Evolutionary conservation across 2,888 invertebrate genomes (phyloP), one percentile per base, ranked within the genome.

Genomic region (Spisula subtruncata): DNA sequence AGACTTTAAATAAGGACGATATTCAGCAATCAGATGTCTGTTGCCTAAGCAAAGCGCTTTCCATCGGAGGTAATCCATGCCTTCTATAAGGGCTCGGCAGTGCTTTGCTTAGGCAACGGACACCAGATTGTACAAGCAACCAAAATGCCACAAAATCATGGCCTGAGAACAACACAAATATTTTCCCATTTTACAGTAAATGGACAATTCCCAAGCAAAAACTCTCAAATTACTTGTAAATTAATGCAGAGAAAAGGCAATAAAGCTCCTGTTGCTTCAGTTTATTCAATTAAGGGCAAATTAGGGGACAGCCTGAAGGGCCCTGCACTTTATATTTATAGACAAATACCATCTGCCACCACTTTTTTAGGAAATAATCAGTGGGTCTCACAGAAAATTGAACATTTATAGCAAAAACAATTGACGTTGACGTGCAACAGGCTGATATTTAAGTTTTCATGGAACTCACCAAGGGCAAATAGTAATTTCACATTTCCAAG

Each of bases 271-370:
- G 85, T 85, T 80, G 56, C 32, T 80, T 56, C 32, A 56, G 54
- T 54, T 80, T 35, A 85, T 80, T 80, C n/a, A 85, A 85, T 85
- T 85, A 54, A 41, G 80, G 35, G 10, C 35, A 56, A n/a, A 85
- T 80, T 29, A 79, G 41, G 32, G 80, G 46, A 54, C 54, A 54
- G 80, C 75, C 80, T 41, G 32, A 85, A 56, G 80, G 85, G 32
- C 18, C 51, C 12, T 75, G 75, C 25, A 75, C 75, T 75, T 32
- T 32, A 75, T 75, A 14, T 75, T 75, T 75, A 75, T 75, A 35
- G 75, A 75, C 75, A 75, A 16, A 25, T 75, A 35, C 75, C 75
- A 75, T 32, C 75, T 75, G 75, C 75, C 14, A 18, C 5, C 18
- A 75, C 10, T 32, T 75, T 75, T 35, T 71, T 35, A 6, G 32